These are phyloP conservation scores for Ligdia adustata DNA, from an alignment of 2,888 invertebrate species.

Conservation along the genomic window DNA sequence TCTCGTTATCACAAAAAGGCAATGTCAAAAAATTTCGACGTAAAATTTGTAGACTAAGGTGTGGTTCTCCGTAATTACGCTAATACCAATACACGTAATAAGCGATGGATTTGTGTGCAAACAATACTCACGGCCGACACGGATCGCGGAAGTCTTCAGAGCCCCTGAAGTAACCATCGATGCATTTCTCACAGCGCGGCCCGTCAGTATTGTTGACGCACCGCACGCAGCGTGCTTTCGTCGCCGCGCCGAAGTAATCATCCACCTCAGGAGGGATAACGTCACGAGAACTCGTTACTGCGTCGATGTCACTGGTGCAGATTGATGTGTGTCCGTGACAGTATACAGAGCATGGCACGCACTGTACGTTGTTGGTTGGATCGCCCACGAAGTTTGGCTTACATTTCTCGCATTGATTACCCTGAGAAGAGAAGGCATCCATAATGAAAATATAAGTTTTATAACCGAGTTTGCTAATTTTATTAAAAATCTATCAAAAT, in stretches of 20 bases:
- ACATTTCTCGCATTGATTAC: constrained; percentile 95
- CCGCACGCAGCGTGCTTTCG: constrained; percentile 91
- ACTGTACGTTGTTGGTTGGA: constrained; percentile 93
- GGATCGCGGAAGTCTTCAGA: constrained; percentile 89
- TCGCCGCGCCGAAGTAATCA: constrained; percentile 84
- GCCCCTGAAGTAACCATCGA: constrained; percentile 89
- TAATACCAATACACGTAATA: no score
- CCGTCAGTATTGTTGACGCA: constrained; percentile 94
- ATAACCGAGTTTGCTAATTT: no score
- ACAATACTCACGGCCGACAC: constrained; percentile 87
- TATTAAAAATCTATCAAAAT: no score
- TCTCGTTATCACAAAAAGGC: no score
- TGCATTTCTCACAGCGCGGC: constrained; percentile 91
- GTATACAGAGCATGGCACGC: constrained; percentile 94
- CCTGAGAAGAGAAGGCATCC: constrained; percentile 84
- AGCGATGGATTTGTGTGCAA: no score
- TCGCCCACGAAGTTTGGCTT: constrained; percentile 96
- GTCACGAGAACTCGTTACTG: constrained; percentile 68
- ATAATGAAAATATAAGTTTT: no score
- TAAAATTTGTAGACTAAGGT: no score
- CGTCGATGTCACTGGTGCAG: constrained; percentile 87
- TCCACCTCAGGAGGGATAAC: constrained; percentile 83
- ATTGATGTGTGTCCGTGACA: constrained; percentile 95
- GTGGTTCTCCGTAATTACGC: no score
- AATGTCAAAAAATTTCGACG: no score